phyloP scores from a whole-genome alignment of 2,113 vertebrate genomes.

The Oostethus manadensis region DNA sequence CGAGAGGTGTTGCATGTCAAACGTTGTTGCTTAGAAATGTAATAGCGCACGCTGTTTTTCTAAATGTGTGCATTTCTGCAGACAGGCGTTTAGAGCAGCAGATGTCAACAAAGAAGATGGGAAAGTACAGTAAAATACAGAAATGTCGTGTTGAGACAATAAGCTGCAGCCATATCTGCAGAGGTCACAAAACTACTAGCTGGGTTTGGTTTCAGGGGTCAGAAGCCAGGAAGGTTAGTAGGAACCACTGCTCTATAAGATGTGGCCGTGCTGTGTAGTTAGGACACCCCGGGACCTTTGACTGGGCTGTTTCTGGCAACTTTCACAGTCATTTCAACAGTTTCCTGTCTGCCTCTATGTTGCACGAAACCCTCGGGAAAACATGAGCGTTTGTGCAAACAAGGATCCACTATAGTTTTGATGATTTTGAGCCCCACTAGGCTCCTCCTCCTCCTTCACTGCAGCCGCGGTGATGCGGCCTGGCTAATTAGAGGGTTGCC shows the following conservation, averaged over 20 bases:
- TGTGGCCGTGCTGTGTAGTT: slow-evolving; percentile 18
- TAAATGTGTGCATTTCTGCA: too few species aligned
- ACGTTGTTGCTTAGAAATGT: too few species aligned
- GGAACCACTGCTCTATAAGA: slow-evolving; percentile 9
- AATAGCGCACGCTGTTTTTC: too few species aligned
- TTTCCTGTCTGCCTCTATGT: slow-evolving; percentile 29
- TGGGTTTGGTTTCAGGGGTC: not conserved
- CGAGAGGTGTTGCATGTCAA: too few species aligned
- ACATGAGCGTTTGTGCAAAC: slow-evolving; percentile 49
- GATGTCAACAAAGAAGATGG: too few species aligned
- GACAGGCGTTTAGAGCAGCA: not conserved
- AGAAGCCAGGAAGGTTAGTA: slow-evolving; percentile 4
- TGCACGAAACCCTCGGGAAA: slow-evolving; percentile 49
- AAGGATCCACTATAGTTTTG: slow-evolving; percentile 51
- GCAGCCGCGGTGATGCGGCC: slow-evolving; percentile 51
- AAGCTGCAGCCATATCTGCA: not conserved
- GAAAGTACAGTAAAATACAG: not conserved
- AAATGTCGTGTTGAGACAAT: not conserved
- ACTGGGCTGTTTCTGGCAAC: not conserved
- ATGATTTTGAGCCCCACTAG: slow-evolving; percentile 33
- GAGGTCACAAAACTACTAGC: not conserved
- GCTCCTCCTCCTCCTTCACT: slow-evolving; percentile 41
- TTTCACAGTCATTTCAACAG: slow-evolving; percentile 39
- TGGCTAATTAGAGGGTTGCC: slow-evolving; percentile 76
- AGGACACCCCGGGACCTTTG: slow-evolving; percentile 6